phyloP scores from a whole-genome alignment of 2,888 invertebrate genomes.

The Noctua janthina region DNA sequence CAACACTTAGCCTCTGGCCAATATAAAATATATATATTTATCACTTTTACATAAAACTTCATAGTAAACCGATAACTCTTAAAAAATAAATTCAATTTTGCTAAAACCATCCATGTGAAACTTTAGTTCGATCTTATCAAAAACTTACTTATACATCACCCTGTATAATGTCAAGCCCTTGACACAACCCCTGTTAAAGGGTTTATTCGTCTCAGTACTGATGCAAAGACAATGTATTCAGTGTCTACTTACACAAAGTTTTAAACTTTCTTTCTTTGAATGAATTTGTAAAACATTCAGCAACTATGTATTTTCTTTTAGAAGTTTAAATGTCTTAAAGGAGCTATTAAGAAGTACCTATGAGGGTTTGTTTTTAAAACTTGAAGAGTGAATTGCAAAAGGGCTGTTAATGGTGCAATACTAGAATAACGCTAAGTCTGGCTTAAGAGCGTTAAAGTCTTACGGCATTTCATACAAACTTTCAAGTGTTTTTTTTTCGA shows the following conservation, averaged over 20 bases:
- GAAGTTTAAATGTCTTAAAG: constrained; percentile 24
- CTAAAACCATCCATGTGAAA: neutral
- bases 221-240: constrained; percentile 45
- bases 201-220: constrained; percentile 30
- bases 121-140: neutral
- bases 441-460: neutral
- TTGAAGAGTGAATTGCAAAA: constrained; percentile 13
- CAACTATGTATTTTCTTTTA: constrained; percentile 44
- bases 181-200: constrained; percentile 12
- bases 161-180: constrained; percentile 31
- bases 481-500: too few species aligned
- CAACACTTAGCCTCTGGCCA: too few species aligned
- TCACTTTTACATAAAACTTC: constrained; percentile 6
- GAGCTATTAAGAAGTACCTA: constrained; percentile 30
- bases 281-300: constrained; percentile 42
- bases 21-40: neutral
- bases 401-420: neutral
- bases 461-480: too few species aligned
- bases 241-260: constrained; percentile 22
- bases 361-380: constrained; percentile 12
- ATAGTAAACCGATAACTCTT: neutral
- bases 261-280: constrained; percentile 25
- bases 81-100: constrained; percentile 8
- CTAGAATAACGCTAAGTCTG: neutral
- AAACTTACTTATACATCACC: neutral